These are phyloP conservation scores for Amphibalanus amphitrite DNA, from an alignment of 1,140 invertebrate genomes.

Conservation along the genomic window DNA sequence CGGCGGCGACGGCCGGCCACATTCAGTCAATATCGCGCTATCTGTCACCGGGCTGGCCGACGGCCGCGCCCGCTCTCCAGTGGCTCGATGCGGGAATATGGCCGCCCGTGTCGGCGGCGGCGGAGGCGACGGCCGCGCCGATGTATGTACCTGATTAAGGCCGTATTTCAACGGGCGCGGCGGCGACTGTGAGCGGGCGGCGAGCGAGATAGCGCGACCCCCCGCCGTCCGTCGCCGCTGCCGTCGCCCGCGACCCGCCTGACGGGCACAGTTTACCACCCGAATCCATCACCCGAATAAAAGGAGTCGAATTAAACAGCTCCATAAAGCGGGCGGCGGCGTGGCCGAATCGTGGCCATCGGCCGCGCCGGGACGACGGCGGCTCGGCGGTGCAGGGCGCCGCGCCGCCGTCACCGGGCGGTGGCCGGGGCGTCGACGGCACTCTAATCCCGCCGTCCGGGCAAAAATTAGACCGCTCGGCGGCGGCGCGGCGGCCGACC, in stretches of 20 bases:
- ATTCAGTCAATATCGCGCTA: not conserved
- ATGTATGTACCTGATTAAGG: not conserved
- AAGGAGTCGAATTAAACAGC: slow-evolving; percentile 1
- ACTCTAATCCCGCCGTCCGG: not conserved
- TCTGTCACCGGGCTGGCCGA: not conserved
- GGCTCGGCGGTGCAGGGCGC: no score
- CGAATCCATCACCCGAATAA: not conserved
- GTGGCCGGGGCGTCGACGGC: no score
- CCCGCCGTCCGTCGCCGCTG: no score
- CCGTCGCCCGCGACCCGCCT: no score
- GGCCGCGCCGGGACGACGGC: no score
- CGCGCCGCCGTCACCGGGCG: no score
- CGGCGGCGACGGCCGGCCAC: no score
- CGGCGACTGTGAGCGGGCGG: not conserved
- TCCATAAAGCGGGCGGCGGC: not conserved
- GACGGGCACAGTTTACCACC: not conserved
- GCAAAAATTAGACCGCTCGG: not conserved
- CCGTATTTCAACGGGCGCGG: not conserved
- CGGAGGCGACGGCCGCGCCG: no score
- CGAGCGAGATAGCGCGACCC: not conserved
- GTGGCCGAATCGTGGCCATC: not conserved
- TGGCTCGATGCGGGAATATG: no score
- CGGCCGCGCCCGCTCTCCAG: no score
- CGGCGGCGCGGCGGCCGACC: no score
- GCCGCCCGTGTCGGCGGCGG: no score